Conservation (phyloP, 92 coral and sea anemone genomes). For the Parazoanthus darwini region DNA sequence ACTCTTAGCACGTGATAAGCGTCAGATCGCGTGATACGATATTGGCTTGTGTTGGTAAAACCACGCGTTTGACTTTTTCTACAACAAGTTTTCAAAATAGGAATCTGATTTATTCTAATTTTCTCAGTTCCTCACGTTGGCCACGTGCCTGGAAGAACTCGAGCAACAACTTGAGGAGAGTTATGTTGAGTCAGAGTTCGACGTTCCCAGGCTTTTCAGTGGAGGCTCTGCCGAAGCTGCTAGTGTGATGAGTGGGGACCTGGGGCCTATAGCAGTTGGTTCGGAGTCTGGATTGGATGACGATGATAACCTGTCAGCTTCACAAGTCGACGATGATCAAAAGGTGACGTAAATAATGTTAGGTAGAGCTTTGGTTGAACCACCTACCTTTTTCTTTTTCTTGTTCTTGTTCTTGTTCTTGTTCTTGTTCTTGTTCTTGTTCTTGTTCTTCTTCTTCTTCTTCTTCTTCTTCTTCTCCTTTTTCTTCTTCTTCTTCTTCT, state of each 20-base stretch:
- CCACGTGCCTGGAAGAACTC: slow-evolving; percentile 56
- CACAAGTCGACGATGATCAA: slow-evolving; percentile 50
- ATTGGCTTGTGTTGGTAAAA: too few relatives aligned
- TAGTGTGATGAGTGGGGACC: slow-evolving; percentile 38
- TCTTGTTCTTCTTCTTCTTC: too few relatives aligned
- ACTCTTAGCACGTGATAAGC: too few relatives aligned
- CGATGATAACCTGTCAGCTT: slow-evolving; percentile 53
- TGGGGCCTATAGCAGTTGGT: slow-evolving; percentile 36
- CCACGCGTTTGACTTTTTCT: too few relatives aligned
- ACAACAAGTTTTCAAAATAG: too few relatives aligned
- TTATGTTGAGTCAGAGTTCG: slow-evolving; percentile 25
- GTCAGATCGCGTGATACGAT: too few relatives aligned
- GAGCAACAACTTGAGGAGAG: slow-evolving; percentile 64
- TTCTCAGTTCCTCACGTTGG: neutral
- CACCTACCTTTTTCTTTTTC: too few relatives aligned
- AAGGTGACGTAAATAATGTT: neutral
- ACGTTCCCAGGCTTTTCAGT: slow-evolving; percentile 22
- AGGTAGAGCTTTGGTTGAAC: neutral
- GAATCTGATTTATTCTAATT: too few relatives aligned
- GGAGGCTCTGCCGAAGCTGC: neutral
- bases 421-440: too few relatives aligned
- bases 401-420: too few relatives aligned
- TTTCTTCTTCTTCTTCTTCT: too few relatives aligned
- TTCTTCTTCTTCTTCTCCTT: too few relatives aligned
- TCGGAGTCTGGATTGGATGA: slow-evolving; percentile 55